Conservation (phyloP, 2,113 vertebrate genomes). For the Connochaetes taurinus region DNA sequence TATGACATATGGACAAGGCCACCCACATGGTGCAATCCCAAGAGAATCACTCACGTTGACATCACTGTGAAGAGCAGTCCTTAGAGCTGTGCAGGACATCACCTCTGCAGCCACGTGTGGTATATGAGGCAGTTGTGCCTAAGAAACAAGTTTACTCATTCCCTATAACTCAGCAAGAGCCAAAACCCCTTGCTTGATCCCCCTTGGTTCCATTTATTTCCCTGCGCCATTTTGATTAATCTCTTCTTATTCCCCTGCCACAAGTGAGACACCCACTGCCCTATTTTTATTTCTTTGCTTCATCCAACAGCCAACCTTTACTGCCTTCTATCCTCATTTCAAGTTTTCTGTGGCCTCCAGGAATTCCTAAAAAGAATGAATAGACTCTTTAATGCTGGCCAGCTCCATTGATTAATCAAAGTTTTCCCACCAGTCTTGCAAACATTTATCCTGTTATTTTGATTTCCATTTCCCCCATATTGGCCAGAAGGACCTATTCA, state of each 20-base stretch:
- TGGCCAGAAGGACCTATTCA: neutral
- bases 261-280: neutral
- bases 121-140: neutral
- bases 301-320: neutral
- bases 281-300: neutral
- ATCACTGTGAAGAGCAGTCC: neutral
- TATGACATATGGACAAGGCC: neutral
- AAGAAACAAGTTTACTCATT: neutral
- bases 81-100: no score
- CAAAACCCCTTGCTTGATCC: neutral
- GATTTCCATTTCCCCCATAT: neutral
- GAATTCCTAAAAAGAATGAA: slow-evolving; percentile 28
- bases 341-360: neutral
- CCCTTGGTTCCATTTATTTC: neutral
- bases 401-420: slow-evolving; percentile 23
- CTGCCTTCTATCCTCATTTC: neutral
- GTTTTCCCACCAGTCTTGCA: neutral
- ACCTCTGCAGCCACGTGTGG: neutral
- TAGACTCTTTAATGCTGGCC: slow-evolving; percentile 16
- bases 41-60: neutral
- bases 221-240: neutral
- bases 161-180: neutral
- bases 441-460: slow-evolving; percentile 20
- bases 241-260: neutral
- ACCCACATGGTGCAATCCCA: neutral